Conservation (phyloP, 1,140 invertebrate genomes). For the Pararge aegeria region DNA sequence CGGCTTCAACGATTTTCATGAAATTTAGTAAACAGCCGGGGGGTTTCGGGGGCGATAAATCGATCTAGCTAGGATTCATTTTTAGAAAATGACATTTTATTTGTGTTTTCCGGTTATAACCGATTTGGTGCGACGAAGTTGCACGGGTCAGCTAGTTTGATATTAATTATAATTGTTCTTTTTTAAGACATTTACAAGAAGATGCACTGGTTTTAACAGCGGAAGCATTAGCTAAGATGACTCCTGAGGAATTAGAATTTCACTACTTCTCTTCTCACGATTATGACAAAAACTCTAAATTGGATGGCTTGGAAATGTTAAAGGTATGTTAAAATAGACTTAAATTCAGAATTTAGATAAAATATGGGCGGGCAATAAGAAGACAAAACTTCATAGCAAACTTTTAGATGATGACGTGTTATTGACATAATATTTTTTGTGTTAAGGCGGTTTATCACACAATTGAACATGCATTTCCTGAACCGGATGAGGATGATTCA, state of each 20-base stretch:
- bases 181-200: conserved; percentile 85
- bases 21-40: no score
- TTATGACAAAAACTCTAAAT: conserved; percentile 88
- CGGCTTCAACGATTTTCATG: no score
- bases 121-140: no score
- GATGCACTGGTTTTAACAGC: conserved; percentile 84
- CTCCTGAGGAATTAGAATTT: conserved; percentile 87
- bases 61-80: no score
- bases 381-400: no score
- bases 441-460: conserved; percentile 83
- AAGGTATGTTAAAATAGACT: conserved; percentile 52
- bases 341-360: not conserved
- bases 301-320: conserved; percentile 91
- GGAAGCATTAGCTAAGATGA: conserved; percentile 83
- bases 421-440: not conserved
- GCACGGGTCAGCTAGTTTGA: no score
- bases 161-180: conserved; percentile 6
- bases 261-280: conserved; percentile 87
- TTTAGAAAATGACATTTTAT: no score
- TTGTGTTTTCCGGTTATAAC: no score
- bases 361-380: no score
- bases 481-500: conserved; percentile 51
- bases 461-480: conserved; percentile 74
- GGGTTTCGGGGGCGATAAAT: no score
- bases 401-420: no score